Base-by-base conservation (phyloP, 2,113 vertebrate species). In the Henicopernis longicauda region DNA sequence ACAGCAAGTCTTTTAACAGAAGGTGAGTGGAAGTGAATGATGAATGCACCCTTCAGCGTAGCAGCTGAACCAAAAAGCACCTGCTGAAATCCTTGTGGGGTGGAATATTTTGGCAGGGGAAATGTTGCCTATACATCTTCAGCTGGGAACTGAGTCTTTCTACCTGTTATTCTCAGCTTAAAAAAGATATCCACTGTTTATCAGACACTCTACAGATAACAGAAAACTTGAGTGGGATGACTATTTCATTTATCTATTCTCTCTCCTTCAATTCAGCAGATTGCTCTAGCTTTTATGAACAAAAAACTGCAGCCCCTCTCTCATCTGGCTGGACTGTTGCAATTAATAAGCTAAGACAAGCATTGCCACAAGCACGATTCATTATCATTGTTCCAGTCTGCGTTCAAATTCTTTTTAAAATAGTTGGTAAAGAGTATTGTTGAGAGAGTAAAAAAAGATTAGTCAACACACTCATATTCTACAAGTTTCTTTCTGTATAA, bases 361-460 rank as follows among this genome's bases (percentile, higher is more conserved):
- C 6, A 82, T 12, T 69, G 65, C 45, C 65, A 92, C 69, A 88
- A 92, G 45, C 45, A 80, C 1, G 0, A 71, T 50, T 62, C 45
- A 71, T 57, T 92, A 88, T 38, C 42, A 19, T 27, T 57, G 63
- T 92, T 85, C 55, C 40, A 94, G 59, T 69, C 40, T 49, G 11
- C 11, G 50, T 82, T 71, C 71, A 34, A 95, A 94, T 86, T 73
- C 21, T 44, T 86, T 92, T 81, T 76, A 72, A 97, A 95, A 76
- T 45, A 85, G 66, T 36, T 72, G 90, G 61, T 54, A 86, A 92
- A 58, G 38, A 69, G 57, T 66, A 85, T 23, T 66, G 40, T 11
- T 90, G 67, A 95, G 54, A 89, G 74, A 81, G 15, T 62, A 86
- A 87, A 65, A 74, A 76, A 73, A 57, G 57, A 71, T 91, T 94